phyloP scores from a whole-genome alignment of 2,888 invertebrate species.

The Pantelozetes paolii region DNA sequence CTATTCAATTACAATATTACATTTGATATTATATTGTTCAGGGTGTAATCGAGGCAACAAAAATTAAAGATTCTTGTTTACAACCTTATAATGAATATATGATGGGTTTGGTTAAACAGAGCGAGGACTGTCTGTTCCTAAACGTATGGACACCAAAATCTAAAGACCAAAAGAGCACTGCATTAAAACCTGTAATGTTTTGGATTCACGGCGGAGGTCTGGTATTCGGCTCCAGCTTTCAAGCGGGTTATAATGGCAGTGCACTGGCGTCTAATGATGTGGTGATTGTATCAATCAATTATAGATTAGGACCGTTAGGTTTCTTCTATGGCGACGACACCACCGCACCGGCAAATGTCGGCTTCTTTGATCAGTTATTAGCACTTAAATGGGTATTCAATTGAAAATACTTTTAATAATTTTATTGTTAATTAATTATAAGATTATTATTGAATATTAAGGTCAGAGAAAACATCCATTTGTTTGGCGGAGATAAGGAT shows the following conservation, averaged over 20 bases:
- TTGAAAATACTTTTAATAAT: neutral
- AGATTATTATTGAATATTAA: neutral
- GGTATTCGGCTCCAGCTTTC: neutral
- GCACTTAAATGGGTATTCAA: neutral
- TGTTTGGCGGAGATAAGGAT: slow-evolving; percentile 20
- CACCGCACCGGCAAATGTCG: neutral
- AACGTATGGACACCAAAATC: slow-evolving; percentile 21
- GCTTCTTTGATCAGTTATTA: neutral
- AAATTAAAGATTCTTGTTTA: neutral
- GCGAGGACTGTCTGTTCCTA: slow-evolving; percentile 9
- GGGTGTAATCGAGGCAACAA: slow-evolving; percentile 21
- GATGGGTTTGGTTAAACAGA: neutral
- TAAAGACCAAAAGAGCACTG: too few species aligned
- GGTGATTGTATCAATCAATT: neutral
- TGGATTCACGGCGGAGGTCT: slow-evolving; percentile 12
- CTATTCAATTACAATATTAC: neutral
- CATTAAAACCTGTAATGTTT: slow-evolving; percentile 16
- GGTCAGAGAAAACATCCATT: slow-evolving; percentile 28
- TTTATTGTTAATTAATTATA: too few species aligned
- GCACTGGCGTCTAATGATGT: slow-evolving; percentile 7
- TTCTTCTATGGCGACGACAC: neutral
- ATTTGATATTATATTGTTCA: neutral
- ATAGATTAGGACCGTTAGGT: neutral
- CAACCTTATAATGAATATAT: neutral
- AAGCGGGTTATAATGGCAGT: neutral